phyloP scores from a whole-genome alignment of 37 sponge, comb jelly and placozoan species.

The Tethya wilhelma region DNA sequence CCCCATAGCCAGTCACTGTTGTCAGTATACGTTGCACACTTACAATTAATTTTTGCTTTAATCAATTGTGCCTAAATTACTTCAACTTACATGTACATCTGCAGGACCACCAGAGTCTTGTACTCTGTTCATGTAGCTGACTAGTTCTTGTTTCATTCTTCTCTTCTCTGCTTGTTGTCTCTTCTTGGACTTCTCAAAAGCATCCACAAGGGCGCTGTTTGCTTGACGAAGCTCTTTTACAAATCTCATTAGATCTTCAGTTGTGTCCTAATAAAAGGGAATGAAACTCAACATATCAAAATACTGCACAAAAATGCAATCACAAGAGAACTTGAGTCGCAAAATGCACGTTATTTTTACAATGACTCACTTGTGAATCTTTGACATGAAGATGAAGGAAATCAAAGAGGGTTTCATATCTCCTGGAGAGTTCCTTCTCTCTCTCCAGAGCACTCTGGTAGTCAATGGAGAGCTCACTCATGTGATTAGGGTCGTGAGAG shows the following conservation, averaged over 20 bases:
- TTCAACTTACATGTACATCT: too few relatives aligned
- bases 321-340: neutral
- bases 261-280: constrained; percentile 45
- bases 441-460: constrained; percentile 50
- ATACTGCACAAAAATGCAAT: neutral
- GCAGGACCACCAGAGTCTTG: constrained; percentile 12
- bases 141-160: constrained; percentile 70
- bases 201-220: constrained; percentile 86
- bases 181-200: constrained; percentile 88
- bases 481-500: constrained; percentile 24
- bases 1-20: too few relatives aligned
- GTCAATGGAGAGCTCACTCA: constrained; percentile 56
- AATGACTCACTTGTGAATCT: constrained; percentile 61
- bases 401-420: constrained; percentile 69
- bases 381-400: constrained; percentile 64
- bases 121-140: constrained; percentile 48
- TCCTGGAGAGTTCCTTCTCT: constrained; percentile 48
- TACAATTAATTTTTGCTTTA: too few relatives aligned
- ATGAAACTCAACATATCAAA: neutral
- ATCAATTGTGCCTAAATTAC: too few relatives aligned
- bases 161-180: constrained; percentile 82
- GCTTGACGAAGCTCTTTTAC: constrained; percentile 76
- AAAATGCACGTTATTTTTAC: neutral
- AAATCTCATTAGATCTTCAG: constrained; percentile 80
- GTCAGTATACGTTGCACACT: too few relatives aligned